Conservation (phyloP, 2,113 vertebrate genomes). For the Tyto alba region DNA sequence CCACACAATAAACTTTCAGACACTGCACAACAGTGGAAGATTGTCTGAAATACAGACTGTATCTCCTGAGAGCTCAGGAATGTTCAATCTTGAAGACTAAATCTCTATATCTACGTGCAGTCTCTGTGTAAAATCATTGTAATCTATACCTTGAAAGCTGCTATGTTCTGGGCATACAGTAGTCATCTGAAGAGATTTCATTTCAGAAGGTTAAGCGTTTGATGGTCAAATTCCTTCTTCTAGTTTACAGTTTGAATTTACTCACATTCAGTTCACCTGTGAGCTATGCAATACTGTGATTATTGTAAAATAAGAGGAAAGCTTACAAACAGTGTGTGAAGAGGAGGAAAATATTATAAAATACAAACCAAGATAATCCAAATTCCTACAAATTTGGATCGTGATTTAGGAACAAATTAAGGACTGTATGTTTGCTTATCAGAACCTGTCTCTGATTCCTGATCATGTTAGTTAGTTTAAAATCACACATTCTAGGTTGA, state of each 20-base stretch:
- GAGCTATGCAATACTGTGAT: not conserved
- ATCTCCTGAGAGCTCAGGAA: not conserved
- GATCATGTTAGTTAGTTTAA: not conserved
- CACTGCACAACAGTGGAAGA: not conserved
- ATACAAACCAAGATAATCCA: not conserved
- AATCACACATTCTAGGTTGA: not conserved
- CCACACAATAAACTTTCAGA: not conserved
- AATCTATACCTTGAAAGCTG: not conserved
- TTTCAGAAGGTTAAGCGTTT: not conserved
- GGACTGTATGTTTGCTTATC: not conserved
- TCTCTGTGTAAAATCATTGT: not conserved
- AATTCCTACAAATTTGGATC: not conserved
- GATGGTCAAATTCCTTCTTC: not conserved
- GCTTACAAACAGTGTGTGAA: not conserved
- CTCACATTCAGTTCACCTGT: not conserved
- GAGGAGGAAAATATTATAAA: not conserved
- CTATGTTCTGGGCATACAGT: not conserved
- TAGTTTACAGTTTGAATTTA: not conserved
- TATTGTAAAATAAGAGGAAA: not conserved
- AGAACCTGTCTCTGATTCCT: not conserved
- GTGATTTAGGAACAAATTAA: not conserved
- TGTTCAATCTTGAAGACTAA: not conserved
- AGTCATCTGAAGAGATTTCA: not conserved
- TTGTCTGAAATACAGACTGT: not conserved
- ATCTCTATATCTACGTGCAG: rapidly evolving